A percentile compares a stretch with the other conserved stretches of the same genome.
Conservation (phyloP, 2,797 vertebrate genomes). For the Parauchenoglanis ngamensis region DNA sequence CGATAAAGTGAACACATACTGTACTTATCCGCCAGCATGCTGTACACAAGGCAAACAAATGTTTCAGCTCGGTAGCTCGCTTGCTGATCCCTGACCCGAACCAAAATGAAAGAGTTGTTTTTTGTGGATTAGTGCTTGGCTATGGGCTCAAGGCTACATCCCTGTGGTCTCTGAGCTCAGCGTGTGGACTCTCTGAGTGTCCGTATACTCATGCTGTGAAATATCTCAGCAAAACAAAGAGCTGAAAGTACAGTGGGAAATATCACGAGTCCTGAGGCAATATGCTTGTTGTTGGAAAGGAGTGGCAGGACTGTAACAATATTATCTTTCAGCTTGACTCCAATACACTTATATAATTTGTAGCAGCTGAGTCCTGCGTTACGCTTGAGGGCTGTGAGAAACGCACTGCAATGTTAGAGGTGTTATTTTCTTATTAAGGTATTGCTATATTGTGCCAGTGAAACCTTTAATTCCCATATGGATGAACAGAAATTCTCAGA, state of each 20-base stretch:
- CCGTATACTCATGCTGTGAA: slow-evolving; percentile 28
- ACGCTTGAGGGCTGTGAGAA: slow-evolving; percentile 22
- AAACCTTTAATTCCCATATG: neutral
- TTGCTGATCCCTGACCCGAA: slow-evolving; percentile 32
- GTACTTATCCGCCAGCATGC: neutral
- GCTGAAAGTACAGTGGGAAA: slow-evolving; percentile 25
- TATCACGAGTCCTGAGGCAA: slow-evolving; percentile 27
- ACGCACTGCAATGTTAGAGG: slow-evolving; percentile 11
- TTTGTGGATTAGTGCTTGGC: slow-evolving; percentile 21
- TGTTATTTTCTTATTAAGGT: slow-evolving; percentile 29
- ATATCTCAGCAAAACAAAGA: slow-evolving; percentile 22
- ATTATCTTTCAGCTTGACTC: slow-evolving; percentile 31
- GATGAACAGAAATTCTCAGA: slow-evolving; percentile 4
- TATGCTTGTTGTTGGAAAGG: slow-evolving; percentile 16
- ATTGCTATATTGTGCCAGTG: slow-evolving; percentile 6
- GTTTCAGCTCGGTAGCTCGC: slow-evolving; percentile 6
- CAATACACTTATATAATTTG: slow-evolving; percentile 32
- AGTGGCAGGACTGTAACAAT: slow-evolving; percentile 22
- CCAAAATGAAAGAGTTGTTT: slow-evolving; percentile 33
- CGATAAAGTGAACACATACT: neutral
- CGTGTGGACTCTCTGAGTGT: neutral
- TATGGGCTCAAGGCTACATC: slow-evolving; percentile 13
- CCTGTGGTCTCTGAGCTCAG: slow-evolving; percentile 39
- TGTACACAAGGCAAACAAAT: slow-evolving; percentile 32
- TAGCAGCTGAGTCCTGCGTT: slow-evolving; percentile 7